Conservation (phyloP, 2,797 vertebrate genomes). For the Parambassis ranga region DNA sequence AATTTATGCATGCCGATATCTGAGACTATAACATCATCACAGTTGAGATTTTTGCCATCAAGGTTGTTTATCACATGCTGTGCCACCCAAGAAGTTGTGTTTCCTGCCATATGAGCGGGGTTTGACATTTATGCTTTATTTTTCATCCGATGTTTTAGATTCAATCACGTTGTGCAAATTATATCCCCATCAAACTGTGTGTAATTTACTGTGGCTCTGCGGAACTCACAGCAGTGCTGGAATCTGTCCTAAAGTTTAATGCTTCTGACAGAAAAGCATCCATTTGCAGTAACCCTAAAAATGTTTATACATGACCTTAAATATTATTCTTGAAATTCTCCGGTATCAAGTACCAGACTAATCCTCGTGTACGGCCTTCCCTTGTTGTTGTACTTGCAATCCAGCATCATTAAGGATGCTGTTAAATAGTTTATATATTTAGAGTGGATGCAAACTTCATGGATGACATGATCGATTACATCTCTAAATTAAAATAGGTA, state of each 20-base stretch:
- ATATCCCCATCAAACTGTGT: conserved; percentile 54
- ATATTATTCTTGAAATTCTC: conserved; percentile 56
- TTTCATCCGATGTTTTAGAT: conserved; percentile 60
- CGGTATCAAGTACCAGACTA: conserved; percentile 5
- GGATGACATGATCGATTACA: conserved; percentile 37
- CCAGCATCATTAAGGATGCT: conserved; percentile 6
- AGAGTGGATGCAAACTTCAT: conserved; percentile 23
- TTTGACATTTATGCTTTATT: conserved; percentile 65
- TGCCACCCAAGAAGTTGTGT: conserved; percentile 68
- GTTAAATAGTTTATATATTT: neutral
- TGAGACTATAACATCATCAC: conserved; percentile 54
- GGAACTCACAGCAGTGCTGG: conserved; percentile 28
- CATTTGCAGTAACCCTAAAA: conserved; percentile 47
- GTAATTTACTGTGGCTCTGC: conserved; percentile 56
- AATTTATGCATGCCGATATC: conserved; percentile 46
- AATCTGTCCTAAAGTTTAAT: conserved; percentile 42
- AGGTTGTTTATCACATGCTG: conserved; percentile 61
- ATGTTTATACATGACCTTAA: conserved; percentile 51
- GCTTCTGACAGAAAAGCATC: conserved; percentile 64
- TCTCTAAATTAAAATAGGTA: conserved; percentile 20
- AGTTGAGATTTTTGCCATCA: conserved; percentile 58
- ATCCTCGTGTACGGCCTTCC: neutral
- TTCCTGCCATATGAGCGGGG: conserved; percentile 45
- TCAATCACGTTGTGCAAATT: conserved; percentile 63
- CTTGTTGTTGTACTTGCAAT: neutral